Evolutionary conservation across 53 echinoderm and acorn worm genomes (phyloP).

Genomic region (Pentamera pediparva): DNA sequence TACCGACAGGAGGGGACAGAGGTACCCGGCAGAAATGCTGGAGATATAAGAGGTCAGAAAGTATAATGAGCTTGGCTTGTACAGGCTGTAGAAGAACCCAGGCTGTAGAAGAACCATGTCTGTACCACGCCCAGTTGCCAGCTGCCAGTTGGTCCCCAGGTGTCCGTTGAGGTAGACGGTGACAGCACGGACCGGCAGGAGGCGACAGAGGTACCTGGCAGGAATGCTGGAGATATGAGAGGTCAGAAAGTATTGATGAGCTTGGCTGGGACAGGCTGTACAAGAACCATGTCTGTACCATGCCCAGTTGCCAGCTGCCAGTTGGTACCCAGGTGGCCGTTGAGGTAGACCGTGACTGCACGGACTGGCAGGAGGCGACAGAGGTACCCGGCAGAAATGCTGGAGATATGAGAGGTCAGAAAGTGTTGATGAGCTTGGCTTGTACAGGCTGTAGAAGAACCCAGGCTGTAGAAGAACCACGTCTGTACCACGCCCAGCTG

Average conservation of each 20-base stretch:
- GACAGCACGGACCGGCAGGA: constrained; percentile 69
- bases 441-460: no score
- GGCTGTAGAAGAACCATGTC: constrained; percentile 89
- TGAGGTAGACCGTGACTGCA: constrained; percentile 53
- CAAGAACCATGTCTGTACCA: constrained; percentile 85
- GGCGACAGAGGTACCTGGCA: constrained; percentile 71
- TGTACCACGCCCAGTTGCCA: constrained; percentile 56
- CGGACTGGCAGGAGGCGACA: constrained; percentile 79
- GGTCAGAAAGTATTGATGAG: no score
- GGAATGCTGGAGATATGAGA: constrained; percentile 60
- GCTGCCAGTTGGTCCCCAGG: constrained; percentile 1
- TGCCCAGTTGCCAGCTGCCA: constrained; percentile 46
- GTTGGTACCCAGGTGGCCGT: constrained; percentile 3
- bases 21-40: constrained; percentile 67
- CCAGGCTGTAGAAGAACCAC: constrained; percentile 89
- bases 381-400: constrained; percentile 66
- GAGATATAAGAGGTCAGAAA: no score
- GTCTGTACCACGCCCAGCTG: constrained; percentile 56
- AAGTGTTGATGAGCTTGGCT: no score
- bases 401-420: no score
- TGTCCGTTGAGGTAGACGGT: constrained; percentile 48
- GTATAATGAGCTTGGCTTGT: no score
- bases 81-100: no score
- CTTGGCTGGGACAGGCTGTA: constrained; percentile 52
- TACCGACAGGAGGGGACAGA: constrained; percentile 81